Evolutionary conservation across 2,113 vertebrate genomes (phyloP), one percentile per base, ranked within the genome.

Genomic region (Nymphicus hollandicus): DNA sequence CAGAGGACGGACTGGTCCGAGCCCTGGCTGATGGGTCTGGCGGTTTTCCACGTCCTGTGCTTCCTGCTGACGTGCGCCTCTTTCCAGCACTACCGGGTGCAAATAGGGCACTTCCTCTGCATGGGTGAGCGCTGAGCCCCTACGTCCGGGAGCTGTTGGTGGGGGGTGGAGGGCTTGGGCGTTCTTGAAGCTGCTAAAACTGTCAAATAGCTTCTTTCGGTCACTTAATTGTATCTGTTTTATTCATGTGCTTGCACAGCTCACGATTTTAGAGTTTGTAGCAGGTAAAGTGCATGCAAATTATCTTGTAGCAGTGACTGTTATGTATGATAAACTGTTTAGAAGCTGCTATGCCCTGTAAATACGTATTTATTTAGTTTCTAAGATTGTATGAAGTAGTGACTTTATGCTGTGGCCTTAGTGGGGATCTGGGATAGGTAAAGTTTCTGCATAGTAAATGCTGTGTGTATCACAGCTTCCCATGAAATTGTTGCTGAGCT

Each of bases 1-100:
- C 63, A 98, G 89, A 92, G 98, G 97, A 98, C 99, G 2, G 98
- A 99, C 95, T 99, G 99, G 99, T 98, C 99, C 3, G 99, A 99
- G 88, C 97, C 99, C 3, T 99, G 99, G 99, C 97, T 99, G 9
- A 17, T 99, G 29, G 98, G 98, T 7, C 97, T 99, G 60, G 39
- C 97, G 2, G n/a, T 43, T 79, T 99, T 99, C 94, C 99, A 99
- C 46, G 18, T 95, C 22, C 56, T 98, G 13, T 99, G 99, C 98
- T 95, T 99, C 66, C 91, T 97, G 8, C 68, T 99, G 44, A 99
- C 99, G 2, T 97, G 98, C 28, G 6, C 98, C 16, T 99, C 99
- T 3, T 97, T 98, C 65, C 98, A 95, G 72, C 98, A 97, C 89
- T 99, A 99, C 76, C 97, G 96, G 94, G 92, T 99, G 17, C 99